Evolutionary conservation across 1,140 invertebrate genomes (phyloP).

Genomic region (Tenebrio molitor): DNA sequence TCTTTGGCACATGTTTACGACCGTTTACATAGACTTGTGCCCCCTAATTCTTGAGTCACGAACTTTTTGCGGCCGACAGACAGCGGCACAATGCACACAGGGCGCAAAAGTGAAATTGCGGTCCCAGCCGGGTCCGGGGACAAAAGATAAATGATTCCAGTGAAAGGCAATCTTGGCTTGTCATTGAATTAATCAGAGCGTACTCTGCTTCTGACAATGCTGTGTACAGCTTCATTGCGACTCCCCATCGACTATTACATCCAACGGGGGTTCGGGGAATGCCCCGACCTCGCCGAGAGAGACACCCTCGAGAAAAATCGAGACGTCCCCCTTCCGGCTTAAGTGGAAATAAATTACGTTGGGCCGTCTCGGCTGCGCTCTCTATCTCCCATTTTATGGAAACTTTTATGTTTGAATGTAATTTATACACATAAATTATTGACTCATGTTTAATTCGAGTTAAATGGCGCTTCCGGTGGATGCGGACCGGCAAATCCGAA

Average conservation of each 20-base stretch:
- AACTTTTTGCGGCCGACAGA: conserved; percentile 25
- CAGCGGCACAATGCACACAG: neutral
- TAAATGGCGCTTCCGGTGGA: conserved; percentile 36
- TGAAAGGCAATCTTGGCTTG: conserved; percentile 55
- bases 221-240: conserved; percentile 49
- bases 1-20: conserved; percentile 26
- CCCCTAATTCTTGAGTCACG: neutral
- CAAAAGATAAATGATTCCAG: conserved; percentile 54
- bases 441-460: conserved; percentile 48
- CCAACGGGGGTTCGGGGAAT: conserved; percentile 22
- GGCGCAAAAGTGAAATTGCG: conserved; percentile 45
- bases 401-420: conserved; percentile 51
- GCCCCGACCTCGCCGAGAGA: no score
- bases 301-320: conserved; percentile 55
- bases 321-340: conserved; percentile 47
- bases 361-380: conserved; percentile 31
- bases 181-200: conserved; percentile 55
- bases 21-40: conserved; percentile 6
- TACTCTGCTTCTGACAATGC: conserved; percentile 53
- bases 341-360: conserved; percentile 59
- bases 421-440: conserved; percentile 54
- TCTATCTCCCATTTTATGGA: conserved; percentile 46
- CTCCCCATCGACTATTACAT: conserved; percentile 12
- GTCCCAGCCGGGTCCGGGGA: conserved; percentile 8
- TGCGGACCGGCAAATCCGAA: neutral